phyloP scores from a whole-genome alignment of 2,888 invertebrate species.

The Stenichneumon culpator region DNA sequence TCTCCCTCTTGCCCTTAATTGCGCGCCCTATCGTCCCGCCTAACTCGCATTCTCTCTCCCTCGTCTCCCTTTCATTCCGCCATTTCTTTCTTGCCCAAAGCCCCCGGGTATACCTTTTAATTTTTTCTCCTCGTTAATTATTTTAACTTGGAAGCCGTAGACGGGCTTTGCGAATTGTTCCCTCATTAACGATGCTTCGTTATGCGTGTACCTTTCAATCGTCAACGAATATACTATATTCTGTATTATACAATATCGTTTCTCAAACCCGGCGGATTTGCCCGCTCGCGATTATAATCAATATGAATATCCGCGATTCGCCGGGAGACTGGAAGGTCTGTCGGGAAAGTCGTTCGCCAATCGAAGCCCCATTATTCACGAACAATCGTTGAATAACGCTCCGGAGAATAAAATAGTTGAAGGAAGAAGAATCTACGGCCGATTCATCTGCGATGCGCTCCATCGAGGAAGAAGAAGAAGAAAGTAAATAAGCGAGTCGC shows the following conservation, averaged over 20 bases:
- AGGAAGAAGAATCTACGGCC: slow-evolving; percentile 8
- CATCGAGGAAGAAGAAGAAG: slow-evolving; percentile 34
- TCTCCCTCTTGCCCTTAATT: slow-evolving; percentile 54
- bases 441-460: slow-evolving; percentile 8
- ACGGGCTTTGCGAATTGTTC: slow-evolving; percentile 46
- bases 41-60: slow-evolving; percentile 29
- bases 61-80: slow-evolving; percentile 34
- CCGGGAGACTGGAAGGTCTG: background rate
- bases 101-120: slow-evolving; percentile 56
- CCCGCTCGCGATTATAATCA: slow-evolving; percentile 4
- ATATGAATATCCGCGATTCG: slow-evolving; percentile 15
- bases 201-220: slow-evolving; percentile 50
- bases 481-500: slow-evolving; percentile 51
- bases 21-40: slow-evolving; percentile 45
- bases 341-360: slow-evolving; percentile 5
- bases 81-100: slow-evolving; percentile 45
- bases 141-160: slow-evolving; percentile 58
- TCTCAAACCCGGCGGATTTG: background rate
- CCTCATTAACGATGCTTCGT: slow-evolving; percentile 47
- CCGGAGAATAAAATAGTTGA: slow-evolving; percentile 6
- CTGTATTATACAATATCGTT: slow-evolving; percentile 30
- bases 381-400: background rate
- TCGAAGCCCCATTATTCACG: slow-evolving; percentile 2
- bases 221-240: slow-evolving; percentile 14
- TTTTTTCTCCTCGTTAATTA: slow-evolving; percentile 67